These are phyloP conservation scores for Drosophila tripunctata DNA, from an alignment of 2,888 invertebrate genomes.

Conservation along the genomic window DNA sequence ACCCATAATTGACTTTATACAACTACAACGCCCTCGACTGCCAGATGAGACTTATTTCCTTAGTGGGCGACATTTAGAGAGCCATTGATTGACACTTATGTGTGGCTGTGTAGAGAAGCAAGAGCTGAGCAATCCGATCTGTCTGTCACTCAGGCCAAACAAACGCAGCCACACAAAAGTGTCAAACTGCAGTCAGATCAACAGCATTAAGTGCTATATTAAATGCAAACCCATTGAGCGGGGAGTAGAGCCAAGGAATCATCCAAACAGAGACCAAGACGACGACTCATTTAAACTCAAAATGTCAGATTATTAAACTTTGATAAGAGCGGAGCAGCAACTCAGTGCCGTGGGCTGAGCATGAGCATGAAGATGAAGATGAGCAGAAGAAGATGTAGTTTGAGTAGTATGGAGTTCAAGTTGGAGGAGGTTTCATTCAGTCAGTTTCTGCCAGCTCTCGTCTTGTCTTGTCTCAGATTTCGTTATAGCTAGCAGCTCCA, in stretches of 20 bases:
- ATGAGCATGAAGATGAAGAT: slow-evolving; percentile 40
- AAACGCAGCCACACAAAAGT: slow-evolving; percentile 70
- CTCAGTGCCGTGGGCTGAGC: slow-evolving; percentile 52
- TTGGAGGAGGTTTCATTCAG: neutral
- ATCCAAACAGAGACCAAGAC: slow-evolving; percentile 8
- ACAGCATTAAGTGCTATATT: slow-evolving; percentile 65
- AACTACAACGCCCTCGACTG: slow-evolving; percentile 44
- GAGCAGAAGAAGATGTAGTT: slow-evolving; percentile 42
- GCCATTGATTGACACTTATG: slow-evolving; percentile 62
- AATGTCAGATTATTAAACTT: slow-evolving; percentile 75
- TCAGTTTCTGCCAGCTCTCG: slow-evolving; percentile 22
- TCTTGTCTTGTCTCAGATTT: slow-evolving; percentile 49
- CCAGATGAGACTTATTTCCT: slow-evolving; percentile 48
- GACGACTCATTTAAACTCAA: slow-evolving; percentile 69
- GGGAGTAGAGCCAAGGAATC: slow-evolving; percentile 3
- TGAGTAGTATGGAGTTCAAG: neutral
- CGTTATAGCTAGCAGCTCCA: slow-evolving; percentile 47
- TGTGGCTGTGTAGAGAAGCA: neutral
- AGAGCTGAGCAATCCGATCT: slow-evolving; percentile 48
- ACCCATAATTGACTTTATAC: slow-evolving; percentile 54
- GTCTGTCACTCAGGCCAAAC: slow-evolving; percentile 45
- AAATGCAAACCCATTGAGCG: slow-evolving; percentile 62
- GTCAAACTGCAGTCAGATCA: slow-evolving; percentile 73
- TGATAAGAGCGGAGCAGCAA: slow-evolving; percentile 52
- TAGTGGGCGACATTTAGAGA: slow-evolving; percentile 49